Evolutionary conservation across 2,888 invertebrate species (phyloP).

Genomic region (Drosophila lacicola): DNA sequence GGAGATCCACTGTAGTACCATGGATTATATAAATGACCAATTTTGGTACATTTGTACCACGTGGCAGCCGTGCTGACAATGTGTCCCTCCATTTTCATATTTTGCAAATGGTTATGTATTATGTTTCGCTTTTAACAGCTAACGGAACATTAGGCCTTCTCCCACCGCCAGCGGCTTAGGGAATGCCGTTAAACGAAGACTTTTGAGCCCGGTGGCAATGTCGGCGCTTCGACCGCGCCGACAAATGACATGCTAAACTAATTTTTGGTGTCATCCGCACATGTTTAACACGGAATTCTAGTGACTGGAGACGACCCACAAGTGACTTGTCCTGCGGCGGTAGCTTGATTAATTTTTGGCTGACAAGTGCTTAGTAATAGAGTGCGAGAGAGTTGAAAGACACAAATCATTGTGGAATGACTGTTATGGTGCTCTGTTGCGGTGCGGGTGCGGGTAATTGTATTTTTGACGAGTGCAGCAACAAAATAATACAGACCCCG

Average conservation of each 20-base stretch:
- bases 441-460: constrained; percentile 53
- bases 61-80: background rate
- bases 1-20: no score
- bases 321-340: constrained; percentile 58
- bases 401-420: constrained; percentile 62
- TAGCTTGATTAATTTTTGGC: constrained; percentile 74
- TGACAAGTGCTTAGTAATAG: constrained; percentile 60
- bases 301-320: constrained; percentile 50
- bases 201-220: constrained; percentile 32
- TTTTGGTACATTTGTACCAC: background rate
- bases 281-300: constrained; percentile 63
- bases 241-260: constrained; percentile 75
- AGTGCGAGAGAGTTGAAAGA: constrained; percentile 37
- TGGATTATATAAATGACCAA: no score
- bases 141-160: constrained; percentile 2
- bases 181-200: constrained; percentile 16
- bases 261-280: constrained; percentile 72
- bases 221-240: constrained; percentile 26
- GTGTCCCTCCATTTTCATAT: background rate
- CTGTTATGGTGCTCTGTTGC: constrained; percentile 29
- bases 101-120: background rate
- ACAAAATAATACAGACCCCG: constrained; percentile 25
- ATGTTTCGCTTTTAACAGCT: constrained; percentile 21
- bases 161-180: constrained; percentile 9
- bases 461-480: constrained; percentile 59